These are phyloP conservation scores for Electrona antarctica DNA, from an alignment of 2,113 vertebrate genomes.

Conservation along the genomic window DNA sequence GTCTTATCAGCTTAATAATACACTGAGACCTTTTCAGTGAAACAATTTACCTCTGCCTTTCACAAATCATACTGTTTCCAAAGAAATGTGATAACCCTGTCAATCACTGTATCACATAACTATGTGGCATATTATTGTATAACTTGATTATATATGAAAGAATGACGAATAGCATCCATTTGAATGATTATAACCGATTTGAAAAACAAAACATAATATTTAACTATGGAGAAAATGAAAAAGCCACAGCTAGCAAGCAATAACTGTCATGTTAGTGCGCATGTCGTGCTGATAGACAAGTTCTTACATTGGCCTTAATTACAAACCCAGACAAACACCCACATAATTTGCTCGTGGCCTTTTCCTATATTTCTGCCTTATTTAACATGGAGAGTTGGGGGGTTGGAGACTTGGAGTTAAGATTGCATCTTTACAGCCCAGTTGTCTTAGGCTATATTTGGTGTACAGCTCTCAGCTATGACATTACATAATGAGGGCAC, in stretches of 20 bases:
- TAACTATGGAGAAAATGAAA: slow-evolving; percentile 28
- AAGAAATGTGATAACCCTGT: not conserved
- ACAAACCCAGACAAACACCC: slow-evolving; percentile 54
- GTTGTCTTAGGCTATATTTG: slow-evolving; percentile 59
- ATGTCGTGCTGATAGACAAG: slow-evolving; percentile 61
- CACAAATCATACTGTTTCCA: no score
- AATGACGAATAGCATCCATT: slow-evolving; percentile 27
- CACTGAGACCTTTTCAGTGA: not conserved
- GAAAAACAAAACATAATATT: slow-evolving; percentile 11
- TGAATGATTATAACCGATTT: slow-evolving; percentile 30
- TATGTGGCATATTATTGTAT: not conserved
- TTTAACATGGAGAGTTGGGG: slow-evolving; percentile 38
- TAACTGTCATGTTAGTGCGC: slow-evolving; percentile 43
- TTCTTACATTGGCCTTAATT: slow-evolving; percentile 65
- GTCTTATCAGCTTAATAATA: not conserved
- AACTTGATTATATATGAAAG: slow-evolving; percentile 7
- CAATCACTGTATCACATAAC: not conserved
- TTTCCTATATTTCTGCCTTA: slow-evolving; percentile 56
- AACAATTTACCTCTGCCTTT: not conserved
- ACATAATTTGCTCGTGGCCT: slow-evolving; percentile 56
- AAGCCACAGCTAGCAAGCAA: slow-evolving; percentile 9
- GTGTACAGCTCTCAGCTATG: slow-evolving; percentile 36
- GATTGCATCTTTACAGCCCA: slow-evolving; percentile 43
- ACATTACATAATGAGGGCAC: slow-evolving; percentile 46
- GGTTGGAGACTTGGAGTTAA: slow-evolving; percentile 32